Evolutionary conservation across 2,797 vertebrate genomes (phyloP), one percentile per base, ranked within the genome.

Genomic region (Ciconia nigra): DNA sequence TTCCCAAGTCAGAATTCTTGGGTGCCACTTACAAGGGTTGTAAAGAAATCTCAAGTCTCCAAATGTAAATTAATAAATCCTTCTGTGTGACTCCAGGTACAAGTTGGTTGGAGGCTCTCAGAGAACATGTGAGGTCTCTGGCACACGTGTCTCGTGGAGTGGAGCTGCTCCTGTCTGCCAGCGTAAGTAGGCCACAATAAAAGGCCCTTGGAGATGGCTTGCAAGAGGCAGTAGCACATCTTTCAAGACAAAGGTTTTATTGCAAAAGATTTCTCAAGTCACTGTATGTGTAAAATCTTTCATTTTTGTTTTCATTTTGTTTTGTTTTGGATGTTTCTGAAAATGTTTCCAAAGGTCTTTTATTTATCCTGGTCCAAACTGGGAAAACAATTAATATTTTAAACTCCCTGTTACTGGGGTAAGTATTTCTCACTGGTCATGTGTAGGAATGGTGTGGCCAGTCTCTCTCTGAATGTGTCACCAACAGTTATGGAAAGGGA

Each of bases 1-100:
- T 14, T 58, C 37, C 62, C 63, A 51, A 25, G 62, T 10, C 69
- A 76, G 18, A 86, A 59, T 11, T 18, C n/a, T n/a, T 13, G 21
- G 62, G 42, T 83, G 51, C 37, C 41, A 3, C 59, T 80, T 42
- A 37, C 13, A 59, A 28, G 33, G 33, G 21, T 11, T 58, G 33
- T 58, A 55, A 88, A 63, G 63, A 49, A 72, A 71, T 25, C 24
- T 46, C 71, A 31, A 18, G 11, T 13, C 16, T 66, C 13, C 89
- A 24, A 5, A 9, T 8, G 93, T 78, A 61, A 87, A 79, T 54
- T 28, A 74, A 71, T 46, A 4, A 69, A 80, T 70, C 66, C 66
- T 92, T 88, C 78, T 79, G 39, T 94, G 55, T 96, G 83, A 47
- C 89, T 70, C 22, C 95, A 98, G 97, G 96, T 97, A 97, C 83